Evolutionary conservation across 2,888 invertebrate species (phyloP).

Genomic region (Leuctra nigra): DNA sequence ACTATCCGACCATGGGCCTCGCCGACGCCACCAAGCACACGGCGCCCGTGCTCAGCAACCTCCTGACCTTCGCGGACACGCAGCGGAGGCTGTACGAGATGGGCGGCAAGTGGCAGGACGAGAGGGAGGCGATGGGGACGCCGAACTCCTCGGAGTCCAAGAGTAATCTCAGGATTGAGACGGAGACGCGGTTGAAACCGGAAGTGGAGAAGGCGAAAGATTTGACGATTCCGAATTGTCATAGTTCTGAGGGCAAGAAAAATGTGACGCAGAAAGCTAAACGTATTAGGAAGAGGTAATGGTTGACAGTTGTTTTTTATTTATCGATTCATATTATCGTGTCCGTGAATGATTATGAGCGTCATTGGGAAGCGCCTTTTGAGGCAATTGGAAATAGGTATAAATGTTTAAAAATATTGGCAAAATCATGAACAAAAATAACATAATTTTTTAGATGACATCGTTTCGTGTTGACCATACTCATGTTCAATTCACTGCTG

Average conservation of each 20-base stretch:
- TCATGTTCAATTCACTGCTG: too few relatives aligned
- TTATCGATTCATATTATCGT: too few relatives aligned
- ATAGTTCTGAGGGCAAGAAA: neutral
- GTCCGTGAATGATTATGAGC: too few relatives aligned
- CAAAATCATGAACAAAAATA: too few relatives aligned
- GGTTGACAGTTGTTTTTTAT: too few relatives aligned
- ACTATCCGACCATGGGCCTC: constrained; percentile 13
- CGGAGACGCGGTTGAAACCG: neutral
- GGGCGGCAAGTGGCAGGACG: constrained; percentile 18
- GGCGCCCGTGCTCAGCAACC: constrained; percentile 19
- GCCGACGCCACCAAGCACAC: neutral
- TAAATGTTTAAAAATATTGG: too few relatives aligned
- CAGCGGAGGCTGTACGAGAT: constrained; percentile 32
- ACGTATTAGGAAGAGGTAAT: constrained; percentile 7
- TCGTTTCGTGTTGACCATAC: too few relatives aligned
- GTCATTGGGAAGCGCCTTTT: too few relatives aligned
- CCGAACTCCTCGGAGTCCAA: constrained; percentile 1
- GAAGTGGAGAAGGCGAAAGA: neutral
- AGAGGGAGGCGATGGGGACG: neutral
- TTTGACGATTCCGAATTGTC: neutral
- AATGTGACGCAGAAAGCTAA: constrained; percentile 3
- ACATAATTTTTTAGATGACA: too few relatives aligned
- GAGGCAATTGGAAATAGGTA: too few relatives aligned
- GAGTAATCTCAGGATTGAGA: neutral
- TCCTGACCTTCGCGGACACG: constrained; percentile 26